Conservation (phyloP, 2,888 invertebrate species). For the Patella caerulea region DNA sequence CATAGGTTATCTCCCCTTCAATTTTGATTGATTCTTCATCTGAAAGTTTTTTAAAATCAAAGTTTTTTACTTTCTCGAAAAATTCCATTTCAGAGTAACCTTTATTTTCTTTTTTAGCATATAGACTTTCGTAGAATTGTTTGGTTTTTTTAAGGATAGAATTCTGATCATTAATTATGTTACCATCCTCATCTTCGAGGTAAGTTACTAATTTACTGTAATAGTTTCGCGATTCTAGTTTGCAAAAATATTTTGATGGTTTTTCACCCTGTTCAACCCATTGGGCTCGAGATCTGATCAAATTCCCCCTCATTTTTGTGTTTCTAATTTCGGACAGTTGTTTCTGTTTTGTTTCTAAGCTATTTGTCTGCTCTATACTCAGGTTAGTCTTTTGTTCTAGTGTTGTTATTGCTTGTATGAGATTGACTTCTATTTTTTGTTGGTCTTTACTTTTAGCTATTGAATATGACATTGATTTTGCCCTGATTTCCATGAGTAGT, state of each 20-base stretch:
- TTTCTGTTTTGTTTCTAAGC: background rate
- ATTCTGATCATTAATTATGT: slow-evolving; percentile 9
- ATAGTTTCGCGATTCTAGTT: slow-evolving; percentile 18
- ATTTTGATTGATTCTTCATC: background rate
- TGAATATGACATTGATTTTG: slow-evolving; percentile 15
- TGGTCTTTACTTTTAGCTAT: slow-evolving; percentile 4
- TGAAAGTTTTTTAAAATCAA: background rate
- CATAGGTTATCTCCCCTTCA: background rate
- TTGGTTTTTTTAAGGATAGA: background rate
- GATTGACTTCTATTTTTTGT: background rate
- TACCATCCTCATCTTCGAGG: background rate
- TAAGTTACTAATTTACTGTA: slow-evolving; percentile 14
- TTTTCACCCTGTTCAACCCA: slow-evolving; percentile 26
- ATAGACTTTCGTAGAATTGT: background rate
- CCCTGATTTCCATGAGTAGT: slow-evolving; percentile 9
- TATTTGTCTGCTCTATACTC: background rate
- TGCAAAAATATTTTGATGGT: slow-evolving; percentile 26
- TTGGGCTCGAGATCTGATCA: slow-evolving; percentile 11
- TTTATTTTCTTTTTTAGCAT: background rate
- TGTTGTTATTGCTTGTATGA: background rate
- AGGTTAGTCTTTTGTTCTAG: background rate
- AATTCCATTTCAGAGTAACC: background rate
- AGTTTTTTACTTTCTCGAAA: background rate
- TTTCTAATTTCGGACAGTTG: slow-evolving; percentile 5
- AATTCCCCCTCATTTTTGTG: slow-evolving; percentile 14